Percentiles rank a stretch among this genome's conserved stretches.
Conservation (phyloP, 2,888 invertebrate species). For the Heliconius aoede region DNA sequence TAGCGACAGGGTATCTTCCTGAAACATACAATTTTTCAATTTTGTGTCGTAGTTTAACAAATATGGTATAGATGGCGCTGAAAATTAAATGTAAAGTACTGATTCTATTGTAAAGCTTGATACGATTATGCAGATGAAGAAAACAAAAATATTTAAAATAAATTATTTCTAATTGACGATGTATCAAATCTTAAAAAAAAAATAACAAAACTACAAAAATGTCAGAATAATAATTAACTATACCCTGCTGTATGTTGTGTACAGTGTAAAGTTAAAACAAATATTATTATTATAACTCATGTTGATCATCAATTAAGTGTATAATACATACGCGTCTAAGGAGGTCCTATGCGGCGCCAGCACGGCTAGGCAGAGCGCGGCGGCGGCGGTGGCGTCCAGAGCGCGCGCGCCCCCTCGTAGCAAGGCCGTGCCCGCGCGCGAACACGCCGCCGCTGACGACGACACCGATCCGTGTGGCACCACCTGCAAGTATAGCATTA, state of each 20-base stretch:
- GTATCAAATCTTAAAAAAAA: no score
- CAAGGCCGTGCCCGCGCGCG: constrained; percentile 86
- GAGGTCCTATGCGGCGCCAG: constrained; percentile 89
- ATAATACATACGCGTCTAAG: constrained; percentile 87
- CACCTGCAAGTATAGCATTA: constrained; percentile 73
- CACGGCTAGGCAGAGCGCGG: constrained; percentile 89
- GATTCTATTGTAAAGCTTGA: no score
- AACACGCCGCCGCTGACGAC: constrained; percentile 88
- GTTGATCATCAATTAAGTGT: no score
- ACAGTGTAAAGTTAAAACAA: no score
- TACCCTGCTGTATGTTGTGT: no score
- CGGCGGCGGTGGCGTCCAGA: constrained; percentile 89
- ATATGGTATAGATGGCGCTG: not conserved
- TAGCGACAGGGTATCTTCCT: not conserved
- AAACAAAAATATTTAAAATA: not conserved
- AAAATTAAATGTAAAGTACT: not conserved
- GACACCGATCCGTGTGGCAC: constrained; percentile 90
- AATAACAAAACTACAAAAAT: no score
- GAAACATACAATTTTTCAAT: not conserved
- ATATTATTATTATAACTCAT: no score
- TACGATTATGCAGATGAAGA: not conserved
- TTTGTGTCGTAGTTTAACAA: not conserved
- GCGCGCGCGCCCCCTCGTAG: constrained; percentile 88
- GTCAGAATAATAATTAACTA: no score
- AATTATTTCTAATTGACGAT: not conserved